phyloP scores from a whole-genome alignment of 1,140 invertebrate genomes.

The Delia radicum region DNA sequence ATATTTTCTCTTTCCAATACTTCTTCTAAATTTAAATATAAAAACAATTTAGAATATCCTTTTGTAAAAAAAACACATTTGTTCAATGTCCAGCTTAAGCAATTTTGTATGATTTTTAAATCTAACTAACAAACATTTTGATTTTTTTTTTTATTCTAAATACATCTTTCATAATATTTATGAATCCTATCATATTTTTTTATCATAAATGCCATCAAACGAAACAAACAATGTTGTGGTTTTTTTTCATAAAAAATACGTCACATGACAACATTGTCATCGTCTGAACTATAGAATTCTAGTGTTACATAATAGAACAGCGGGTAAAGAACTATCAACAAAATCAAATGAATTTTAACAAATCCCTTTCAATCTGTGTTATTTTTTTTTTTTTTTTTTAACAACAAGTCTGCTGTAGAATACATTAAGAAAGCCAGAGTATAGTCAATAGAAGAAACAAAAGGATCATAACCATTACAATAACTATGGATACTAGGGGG shows the following conservation, averaged over 20 bases:
- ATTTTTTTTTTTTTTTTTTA: neutral
- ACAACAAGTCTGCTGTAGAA: neutral
- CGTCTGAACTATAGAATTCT: neutral
- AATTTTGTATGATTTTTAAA: no score
- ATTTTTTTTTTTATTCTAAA: neutral
- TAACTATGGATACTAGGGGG: no score
- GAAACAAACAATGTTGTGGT: no score
- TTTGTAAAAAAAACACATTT: no score
- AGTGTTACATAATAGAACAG: neutral
- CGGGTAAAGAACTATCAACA: neutral
- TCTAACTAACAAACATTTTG: no score
- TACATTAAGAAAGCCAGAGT: neutral
- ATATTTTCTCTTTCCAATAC: no score
- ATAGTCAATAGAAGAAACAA: no score
- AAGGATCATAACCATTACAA: neutral
- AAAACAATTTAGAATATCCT: no score
- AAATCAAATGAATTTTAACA: neutral
- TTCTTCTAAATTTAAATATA: no score
- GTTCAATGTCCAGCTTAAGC: no score
- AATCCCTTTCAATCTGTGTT: neutral
- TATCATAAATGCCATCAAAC: neutral
- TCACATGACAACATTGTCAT: neutral
- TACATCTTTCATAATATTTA: neutral
- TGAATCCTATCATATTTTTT: neutral
- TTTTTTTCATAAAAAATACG: no score